phyloP scores from a whole-genome alignment of 2,113 vertebrate species.

The Myotis brandtii region DNA sequence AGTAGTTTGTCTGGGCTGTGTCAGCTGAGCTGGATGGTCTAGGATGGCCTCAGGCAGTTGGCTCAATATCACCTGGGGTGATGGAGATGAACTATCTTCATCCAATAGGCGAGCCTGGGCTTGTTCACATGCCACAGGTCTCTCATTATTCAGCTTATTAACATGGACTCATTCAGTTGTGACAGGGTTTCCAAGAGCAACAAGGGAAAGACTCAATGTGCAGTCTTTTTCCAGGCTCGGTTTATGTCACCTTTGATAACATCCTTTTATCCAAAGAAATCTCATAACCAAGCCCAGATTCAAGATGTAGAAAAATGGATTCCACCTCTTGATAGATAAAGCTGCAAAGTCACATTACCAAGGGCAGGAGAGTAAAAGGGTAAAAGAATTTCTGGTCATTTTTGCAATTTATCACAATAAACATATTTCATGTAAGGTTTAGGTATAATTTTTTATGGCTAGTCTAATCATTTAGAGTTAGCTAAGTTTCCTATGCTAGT shows the following conservation, averaged over 20 bases:
- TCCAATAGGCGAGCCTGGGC: not conserved
- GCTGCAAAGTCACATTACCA: not conserved
- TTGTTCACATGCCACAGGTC: not conserved
- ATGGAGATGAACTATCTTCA: not conserved
- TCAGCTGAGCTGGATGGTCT: not conserved
- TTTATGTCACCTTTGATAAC: not conserved
- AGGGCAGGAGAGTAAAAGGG: not conserved
- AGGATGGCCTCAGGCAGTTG: not conserved
- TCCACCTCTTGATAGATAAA: not conserved
- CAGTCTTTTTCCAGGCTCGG: not conserved
- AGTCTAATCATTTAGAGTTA: not conserved
- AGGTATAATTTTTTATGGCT: not conserved
- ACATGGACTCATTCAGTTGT: not conserved
- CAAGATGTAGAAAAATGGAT: not conserved
- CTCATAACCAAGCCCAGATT: not conserved
- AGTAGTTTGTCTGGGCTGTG: not conserved
- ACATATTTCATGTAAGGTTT: not conserved
- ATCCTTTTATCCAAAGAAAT: not conserved
- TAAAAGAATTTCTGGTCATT: not conserved
- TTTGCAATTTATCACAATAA: not conserved
- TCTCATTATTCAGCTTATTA: not conserved
- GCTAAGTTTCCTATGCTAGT: not conserved
- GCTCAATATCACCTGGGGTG: not conserved
- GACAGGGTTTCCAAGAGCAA: not conserved
- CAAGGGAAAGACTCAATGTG: not conserved